These are phyloP conservation scores for Choloepus hoffmanni DNA, from an alignment of 2,113 vertebrate genomes.

Conservation along the genomic window DNA sequence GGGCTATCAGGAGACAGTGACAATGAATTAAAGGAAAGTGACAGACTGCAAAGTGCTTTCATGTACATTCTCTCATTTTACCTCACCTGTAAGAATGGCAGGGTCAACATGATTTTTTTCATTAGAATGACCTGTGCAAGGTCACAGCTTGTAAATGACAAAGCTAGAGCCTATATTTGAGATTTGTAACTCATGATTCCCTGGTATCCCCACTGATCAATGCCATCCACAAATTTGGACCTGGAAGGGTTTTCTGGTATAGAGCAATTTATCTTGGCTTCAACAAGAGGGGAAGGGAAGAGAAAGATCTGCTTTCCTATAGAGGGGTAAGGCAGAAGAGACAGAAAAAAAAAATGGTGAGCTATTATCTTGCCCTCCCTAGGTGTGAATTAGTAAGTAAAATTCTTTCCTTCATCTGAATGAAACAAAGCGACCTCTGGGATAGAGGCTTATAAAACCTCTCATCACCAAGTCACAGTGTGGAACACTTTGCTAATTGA, in stretches of 20 bases:
- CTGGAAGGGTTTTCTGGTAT: neutral
- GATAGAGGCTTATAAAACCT: conserved; percentile 17
- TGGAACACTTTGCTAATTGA: conserved; percentile 60
- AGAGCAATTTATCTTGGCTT: neutral
- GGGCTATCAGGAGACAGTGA: neutral
- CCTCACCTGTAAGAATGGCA: neutral
- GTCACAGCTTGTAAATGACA: neutral
- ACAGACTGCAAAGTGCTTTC: neutral
- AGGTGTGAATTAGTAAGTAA: neutral
- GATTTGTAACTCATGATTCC: neutral
- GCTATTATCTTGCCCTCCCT: neutral
- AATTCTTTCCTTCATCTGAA: conserved; percentile 13
- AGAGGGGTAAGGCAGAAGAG: neutral
- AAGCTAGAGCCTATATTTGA: neutral
- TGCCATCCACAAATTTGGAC: neutral
- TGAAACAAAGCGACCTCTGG: conserved; percentile 26
- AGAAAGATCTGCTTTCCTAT: conserved; percentile 26
- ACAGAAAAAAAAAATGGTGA: neutral
- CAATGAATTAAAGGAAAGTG: neutral
- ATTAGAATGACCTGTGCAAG: neutral
- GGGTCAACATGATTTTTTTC: neutral
- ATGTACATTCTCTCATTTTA: neutral
- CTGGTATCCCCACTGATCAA: neutral
- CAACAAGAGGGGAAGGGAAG: neutral
- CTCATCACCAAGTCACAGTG: neutral